phyloP scores from a whole-genome alignment of 2,113 vertebrate species.

The Peromyscus leucopus region DNA sequence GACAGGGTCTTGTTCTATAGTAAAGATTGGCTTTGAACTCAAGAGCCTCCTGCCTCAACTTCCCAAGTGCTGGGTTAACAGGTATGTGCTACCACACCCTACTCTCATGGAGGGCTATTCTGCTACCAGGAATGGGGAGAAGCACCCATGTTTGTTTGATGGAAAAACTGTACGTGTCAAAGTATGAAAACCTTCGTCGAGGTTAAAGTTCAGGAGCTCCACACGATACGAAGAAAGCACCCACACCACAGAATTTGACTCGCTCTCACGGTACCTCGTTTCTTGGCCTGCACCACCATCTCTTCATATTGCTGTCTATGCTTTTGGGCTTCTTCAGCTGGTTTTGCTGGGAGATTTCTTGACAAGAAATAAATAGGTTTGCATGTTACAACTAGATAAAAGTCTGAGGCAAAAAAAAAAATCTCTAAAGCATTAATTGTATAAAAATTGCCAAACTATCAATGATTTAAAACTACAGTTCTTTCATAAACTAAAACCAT shows the following conservation, averaged over 20 bases:
- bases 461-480: neutral
- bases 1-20: neutral
- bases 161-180: neutral
- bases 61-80: too few species aligned
- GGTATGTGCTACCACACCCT: too few species aligned
- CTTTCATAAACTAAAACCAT: neutral
- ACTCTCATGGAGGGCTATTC: neutral
- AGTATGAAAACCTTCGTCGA: neutral
- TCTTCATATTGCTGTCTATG: slow-evolving; percentile 97
- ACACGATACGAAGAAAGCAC: neutral
- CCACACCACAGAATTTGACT: fast-evolving
- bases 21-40: neutral
- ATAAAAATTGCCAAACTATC: neutral
- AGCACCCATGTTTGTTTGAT: neutral
- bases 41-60: neutral
- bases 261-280: slow-evolving; percentile 87
- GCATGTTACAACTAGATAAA: neutral
- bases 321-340: slow-evolving; percentile 96
- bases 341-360: slow-evolving; percentile 98
- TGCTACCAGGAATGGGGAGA: neutral
- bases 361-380: slow-evolving; percentile 62
- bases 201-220: neutral
- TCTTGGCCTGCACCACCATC: slow-evolving; percentile 97
- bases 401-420: neutral
- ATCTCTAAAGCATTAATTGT: neutral